These are phyloP conservation scores for Drosophila orena DNA, from an alignment of 1,140 invertebrate genomes.

Conservation along the genomic window DNA sequence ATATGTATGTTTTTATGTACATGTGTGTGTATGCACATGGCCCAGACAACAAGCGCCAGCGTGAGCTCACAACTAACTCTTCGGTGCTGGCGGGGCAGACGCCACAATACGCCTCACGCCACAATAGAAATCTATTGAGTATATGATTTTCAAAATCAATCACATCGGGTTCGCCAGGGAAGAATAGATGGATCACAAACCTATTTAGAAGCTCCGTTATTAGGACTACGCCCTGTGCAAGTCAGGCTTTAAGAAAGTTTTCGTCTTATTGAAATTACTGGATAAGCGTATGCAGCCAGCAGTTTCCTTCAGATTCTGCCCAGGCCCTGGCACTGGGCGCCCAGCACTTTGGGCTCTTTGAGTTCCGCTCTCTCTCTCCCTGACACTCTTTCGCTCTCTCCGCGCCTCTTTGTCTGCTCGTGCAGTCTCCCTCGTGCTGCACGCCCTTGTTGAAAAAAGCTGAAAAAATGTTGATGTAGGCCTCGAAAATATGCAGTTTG, in stretches of 20 bases:
- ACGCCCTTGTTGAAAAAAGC: conserved; percentile 65
- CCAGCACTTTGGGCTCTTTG: conserved; percentile 14
- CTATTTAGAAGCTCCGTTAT: too few relatives aligned
- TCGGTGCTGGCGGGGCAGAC: conserved; percentile 28
- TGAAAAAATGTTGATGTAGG: conserved; percentile 81
- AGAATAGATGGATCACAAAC: too few relatives aligned
- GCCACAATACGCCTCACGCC: too few relatives aligned
- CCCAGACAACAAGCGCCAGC: conserved; percentile 52
- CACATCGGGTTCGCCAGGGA: too few relatives aligned
- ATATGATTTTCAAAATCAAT: too few relatives aligned
- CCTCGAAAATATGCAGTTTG: conserved; percentile 81
- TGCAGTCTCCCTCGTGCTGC: conserved; percentile 24
- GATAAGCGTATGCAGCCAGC: too few relatives aligned
- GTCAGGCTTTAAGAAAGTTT: too few relatives aligned
- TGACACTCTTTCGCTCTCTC: conserved; percentile 8
- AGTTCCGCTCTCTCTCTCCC: conserved; percentile 7
- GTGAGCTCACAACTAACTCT: conserved; percentile 45
- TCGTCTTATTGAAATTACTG: too few relatives aligned
- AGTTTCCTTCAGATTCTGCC: too few relatives aligned
- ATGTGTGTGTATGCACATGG: neutral
- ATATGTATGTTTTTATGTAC: neutral
- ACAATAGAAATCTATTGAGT: neutral
- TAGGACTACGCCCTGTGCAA: too few relatives aligned
- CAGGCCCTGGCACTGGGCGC: conserved; percentile 4
- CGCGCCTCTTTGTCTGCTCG: conserved; percentile 32